Percentiles rank a stretch among this genome's conserved stretches.
phyloP scores from a whole-genome alignment of 2,797 vertebrate species.

The Sparidentex hasta region DNA sequence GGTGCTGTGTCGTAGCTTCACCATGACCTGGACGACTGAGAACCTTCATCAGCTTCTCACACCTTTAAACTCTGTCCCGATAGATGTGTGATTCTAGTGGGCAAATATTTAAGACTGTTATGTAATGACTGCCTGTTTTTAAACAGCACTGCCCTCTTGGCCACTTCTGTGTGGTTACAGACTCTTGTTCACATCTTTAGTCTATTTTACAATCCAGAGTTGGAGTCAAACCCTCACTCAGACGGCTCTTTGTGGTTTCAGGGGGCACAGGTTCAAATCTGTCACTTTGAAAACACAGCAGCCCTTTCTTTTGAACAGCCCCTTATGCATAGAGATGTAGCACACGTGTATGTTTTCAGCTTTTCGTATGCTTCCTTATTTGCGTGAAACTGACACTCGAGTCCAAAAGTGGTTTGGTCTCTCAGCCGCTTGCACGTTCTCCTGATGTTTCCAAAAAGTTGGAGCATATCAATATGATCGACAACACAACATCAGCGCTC shows the following conservation, averaged over 20 bases:
- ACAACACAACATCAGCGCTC: slow-evolving; percentile 12
- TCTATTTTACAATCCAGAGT: slow-evolving; percentile 50
- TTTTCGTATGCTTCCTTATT: slow-evolving; percentile 31
- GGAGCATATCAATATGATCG: slow-evolving; percentile 65
- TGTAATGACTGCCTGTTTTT: slow-evolving; percentile 16
- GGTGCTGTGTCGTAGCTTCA: no score
- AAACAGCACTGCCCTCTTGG: slow-evolving; percentile 33
- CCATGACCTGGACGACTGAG: no score
- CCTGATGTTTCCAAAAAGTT: slow-evolving; percentile 64
- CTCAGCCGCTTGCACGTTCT: slow-evolving; percentile 61
- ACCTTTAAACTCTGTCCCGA: slow-evolving; percentile 12
- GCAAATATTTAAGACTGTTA: slow-evolving; percentile 37
- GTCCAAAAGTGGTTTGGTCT: slow-evolving; percentile 44
- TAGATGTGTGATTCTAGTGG: slow-evolving; percentile 23
- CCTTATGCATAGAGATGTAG: slow-evolving; percentile 24
- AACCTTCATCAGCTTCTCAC: no score
- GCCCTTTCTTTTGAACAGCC: slow-evolving; percentile 31
- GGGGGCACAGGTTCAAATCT: slow-evolving; percentile 42
- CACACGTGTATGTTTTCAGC: slow-evolving; percentile 27
- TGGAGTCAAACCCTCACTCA: slow-evolving; percentile 41
- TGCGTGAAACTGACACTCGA: slow-evolving; percentile 28
- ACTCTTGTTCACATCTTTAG: slow-evolving; percentile 54
- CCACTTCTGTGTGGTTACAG: slow-evolving; percentile 21
- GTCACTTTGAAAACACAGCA: slow-evolving; percentile 47
- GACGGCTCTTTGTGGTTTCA: slow-evolving; percentile 47